phyloP scores from a whole-genome alignment of 2,888 invertebrate genomes.

The Mesochorus sp. region DNA sequence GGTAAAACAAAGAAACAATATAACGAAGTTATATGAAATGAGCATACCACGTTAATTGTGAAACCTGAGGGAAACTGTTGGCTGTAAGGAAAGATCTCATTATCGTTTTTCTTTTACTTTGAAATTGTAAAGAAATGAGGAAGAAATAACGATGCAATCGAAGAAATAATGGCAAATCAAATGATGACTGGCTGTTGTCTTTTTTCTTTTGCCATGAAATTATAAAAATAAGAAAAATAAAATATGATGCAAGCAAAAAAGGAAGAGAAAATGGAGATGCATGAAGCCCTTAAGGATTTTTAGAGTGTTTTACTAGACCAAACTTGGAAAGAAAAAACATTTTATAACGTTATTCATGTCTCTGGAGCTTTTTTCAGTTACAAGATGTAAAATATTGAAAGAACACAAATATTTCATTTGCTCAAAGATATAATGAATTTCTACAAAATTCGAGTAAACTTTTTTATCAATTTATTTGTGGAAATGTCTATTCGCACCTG shows the following conservation, averaged over 20 bases:
- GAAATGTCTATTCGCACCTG: too few relatives aligned
- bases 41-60: conserved; percentile 11
- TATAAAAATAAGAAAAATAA: background rate
- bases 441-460: background rate
- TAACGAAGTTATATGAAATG: conserved; percentile 9
- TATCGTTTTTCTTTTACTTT: background rate
- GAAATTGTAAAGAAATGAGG: background rate
- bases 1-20: background rate
- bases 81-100: background rate
- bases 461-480: too few relatives aligned
- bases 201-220: too few relatives aligned
- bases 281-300: too few relatives aligned
- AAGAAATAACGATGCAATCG: background rate
- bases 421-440: background rate
- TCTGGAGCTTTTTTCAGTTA: background rate
- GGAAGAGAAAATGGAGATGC: too few relatives aligned
- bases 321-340: conserved; percentile 5
- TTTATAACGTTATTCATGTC: background rate
- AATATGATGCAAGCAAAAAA: too few relatives aligned
- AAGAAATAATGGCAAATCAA: background rate
- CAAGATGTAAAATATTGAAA: background rate
- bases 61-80: background rate
- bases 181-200: too few relatives aligned
- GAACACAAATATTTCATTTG: background rate
- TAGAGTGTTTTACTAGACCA: background rate